Conservation (phyloP, 2,797 vertebrate species). For the Champsocephalus gunnari region DNA sequence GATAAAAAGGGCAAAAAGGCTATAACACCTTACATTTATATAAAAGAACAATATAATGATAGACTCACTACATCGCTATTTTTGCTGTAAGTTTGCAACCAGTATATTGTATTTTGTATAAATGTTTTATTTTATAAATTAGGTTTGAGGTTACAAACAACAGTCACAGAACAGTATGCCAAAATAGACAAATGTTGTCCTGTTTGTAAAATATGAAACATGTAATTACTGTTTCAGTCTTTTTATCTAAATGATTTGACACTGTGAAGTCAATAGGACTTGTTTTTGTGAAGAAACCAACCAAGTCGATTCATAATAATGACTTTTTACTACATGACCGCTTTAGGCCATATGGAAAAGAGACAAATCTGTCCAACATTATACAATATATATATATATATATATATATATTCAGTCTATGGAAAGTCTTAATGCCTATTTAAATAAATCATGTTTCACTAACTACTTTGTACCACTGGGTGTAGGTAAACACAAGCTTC, state of each 20-base stretch:
- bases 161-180: neutral
- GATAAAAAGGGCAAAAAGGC: neutral
- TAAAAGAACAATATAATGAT: neutral
- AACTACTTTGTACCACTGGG: slow-evolving; percentile 32
- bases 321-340: neutral
- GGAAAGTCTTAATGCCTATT: neutral
- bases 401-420: neutral
- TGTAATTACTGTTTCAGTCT: neutral
- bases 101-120: neutral
- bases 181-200: neutral
- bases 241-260: neutral
- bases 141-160: neutral
- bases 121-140: neutral
- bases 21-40: neutral
- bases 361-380: neutral
- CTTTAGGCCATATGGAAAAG: neutral
- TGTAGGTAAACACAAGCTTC: slow-evolving; percentile 32
- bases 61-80: neutral
- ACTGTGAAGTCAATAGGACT: neutral
- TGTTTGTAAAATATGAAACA: neutral
- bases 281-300: neutral
- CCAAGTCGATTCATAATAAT: neutral
- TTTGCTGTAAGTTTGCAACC: neutral
- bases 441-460: neutral
- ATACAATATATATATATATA: neutral